A percentile compares a stretch with the other conserved stretches of the same genome.
These are phyloP conservation scores for Lytechinus variegatus DNA, from an alignment of 35 echinoderm and acorn worm genomes.

Conservation along the genomic window DNA sequence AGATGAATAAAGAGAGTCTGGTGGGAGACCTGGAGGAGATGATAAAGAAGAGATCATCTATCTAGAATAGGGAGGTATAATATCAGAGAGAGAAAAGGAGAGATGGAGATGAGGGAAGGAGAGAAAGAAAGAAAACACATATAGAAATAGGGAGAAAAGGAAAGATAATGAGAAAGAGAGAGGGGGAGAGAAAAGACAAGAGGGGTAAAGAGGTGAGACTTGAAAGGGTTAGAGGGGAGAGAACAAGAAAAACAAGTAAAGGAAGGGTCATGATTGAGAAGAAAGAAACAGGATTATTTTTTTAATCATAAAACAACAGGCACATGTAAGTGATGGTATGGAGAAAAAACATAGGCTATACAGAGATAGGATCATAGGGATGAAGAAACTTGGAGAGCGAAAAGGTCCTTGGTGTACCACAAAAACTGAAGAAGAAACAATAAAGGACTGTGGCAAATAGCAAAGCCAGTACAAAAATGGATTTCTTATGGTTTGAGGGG, in stretches of 20 bases:
- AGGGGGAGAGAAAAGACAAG: background rate
- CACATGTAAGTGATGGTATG: background rate
- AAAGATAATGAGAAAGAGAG: background rate
- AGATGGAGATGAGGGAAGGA: background rate
- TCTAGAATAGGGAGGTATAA: background rate
- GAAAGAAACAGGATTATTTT: background rate
- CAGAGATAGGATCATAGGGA: background rate
- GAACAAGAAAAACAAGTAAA: background rate
- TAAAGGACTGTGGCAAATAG: too few relatives aligned
- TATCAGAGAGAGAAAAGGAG: background rate
- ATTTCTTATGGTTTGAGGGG: too few relatives aligned
- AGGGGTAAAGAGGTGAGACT: background rate
- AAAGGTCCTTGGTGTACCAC: too few relatives aligned
- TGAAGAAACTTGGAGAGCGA: background rate
- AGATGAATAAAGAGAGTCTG: background rate
- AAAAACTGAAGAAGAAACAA: too few relatives aligned
- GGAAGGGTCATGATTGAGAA: background rate
- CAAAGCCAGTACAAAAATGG: too few relatives aligned
- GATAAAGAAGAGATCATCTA: background rate
- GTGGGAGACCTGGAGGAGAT: background rate
- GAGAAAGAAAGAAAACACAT: background rate
- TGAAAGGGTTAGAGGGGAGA: background rate
- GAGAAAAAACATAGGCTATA: background rate
- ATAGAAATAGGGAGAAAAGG: background rate
- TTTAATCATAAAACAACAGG: background rate